phyloP scores from a whole-genome alignment of 2,797 vertebrate genomes.

The Gymnothorax reevesii region DNA sequence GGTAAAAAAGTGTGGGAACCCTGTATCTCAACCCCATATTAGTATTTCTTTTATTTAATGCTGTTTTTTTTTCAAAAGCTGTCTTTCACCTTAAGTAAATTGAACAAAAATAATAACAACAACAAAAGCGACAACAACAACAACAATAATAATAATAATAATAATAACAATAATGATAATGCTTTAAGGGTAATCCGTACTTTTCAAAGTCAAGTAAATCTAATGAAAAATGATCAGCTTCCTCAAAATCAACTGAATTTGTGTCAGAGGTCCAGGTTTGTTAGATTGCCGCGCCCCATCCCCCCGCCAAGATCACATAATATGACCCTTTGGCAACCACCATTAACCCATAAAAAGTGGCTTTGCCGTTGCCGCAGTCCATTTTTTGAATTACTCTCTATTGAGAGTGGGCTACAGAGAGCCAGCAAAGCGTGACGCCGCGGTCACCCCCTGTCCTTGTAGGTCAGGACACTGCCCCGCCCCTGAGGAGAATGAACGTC shows the following conservation, averaged over 20 bases:
- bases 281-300: neutral
- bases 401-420: constrained; percentile 33
- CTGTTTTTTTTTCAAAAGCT: too few relatives aligned
- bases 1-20: too few relatives aligned
- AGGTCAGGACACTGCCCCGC: neutral
- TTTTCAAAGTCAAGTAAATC: too few relatives aligned
- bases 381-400: constrained; percentile 8
- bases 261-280: neutral
- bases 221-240: neutral
- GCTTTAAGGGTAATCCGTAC: too few relatives aligned
- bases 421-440: constrained; percentile 23
- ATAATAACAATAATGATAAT: too few relatives aligned
- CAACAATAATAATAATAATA: too few relatives aligned
- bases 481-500: neutral
- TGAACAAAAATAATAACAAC: too few relatives aligned
- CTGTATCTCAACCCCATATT: too few relatives aligned
- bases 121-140: too few relatives aligned
- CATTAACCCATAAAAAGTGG: constrained; percentile 18
- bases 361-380: constrained; percentile 36
- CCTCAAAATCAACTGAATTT: neutral
- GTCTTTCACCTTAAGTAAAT: too few relatives aligned
- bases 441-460: constrained; percentile 48
- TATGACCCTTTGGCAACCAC: neutral
- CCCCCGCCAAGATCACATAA: too few relatives aligned
- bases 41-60: too few relatives aligned